Evolutionary conservation across 2,797 vertebrate species (phyloP), one percentile per base, ranked within the genome.

Genomic region (Anabas testudineus): DNA sequence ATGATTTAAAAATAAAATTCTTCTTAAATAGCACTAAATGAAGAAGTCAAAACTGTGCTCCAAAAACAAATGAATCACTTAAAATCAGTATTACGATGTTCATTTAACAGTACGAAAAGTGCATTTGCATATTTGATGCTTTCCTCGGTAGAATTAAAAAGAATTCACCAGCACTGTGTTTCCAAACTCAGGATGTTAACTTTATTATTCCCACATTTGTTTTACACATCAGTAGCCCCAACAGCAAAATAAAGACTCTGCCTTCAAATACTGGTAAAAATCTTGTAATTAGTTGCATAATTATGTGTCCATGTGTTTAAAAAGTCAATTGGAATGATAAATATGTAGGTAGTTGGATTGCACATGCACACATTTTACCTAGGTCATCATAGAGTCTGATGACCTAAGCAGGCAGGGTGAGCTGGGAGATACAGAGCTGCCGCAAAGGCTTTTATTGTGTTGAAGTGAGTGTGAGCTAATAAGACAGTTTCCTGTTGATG

Each of bases 401-500:
- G 4, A 45, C 46, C 49, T 13, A 43, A 55, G 39, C 34, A 36
- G 14, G 13, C 42, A 51, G n/a, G 10, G 46, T 7, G 3, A 48
- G 24, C 7, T 55, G 21, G 22, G 36, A 22, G 39, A 52, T 41
- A 16, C 26, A 47, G 34, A 53, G 30, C n/a, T 51, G 52, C 36
- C 10, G 22, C 57, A 21, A 47, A 30, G 21, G 30, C 3, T 47
- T 22, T 57, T 24, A 12, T 19, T 45, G 37, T 24, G n/a, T 22
- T 58, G 24, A 52, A 52, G 62, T 67, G 18, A 53, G 19, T 24
- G 49, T 57, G 52, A 19, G 48, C 49, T 80, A 69, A 73, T 46
- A 30, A 57, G 49, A 41, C 24, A 15, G 34, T 37, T 62, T 53
- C 4, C 66, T 59, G 21, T 19, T 74, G 70, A 80, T 43, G 43